Conservation (phyloP, 2,888 invertebrate genomes). For the Ormyrus rosae region DNA sequence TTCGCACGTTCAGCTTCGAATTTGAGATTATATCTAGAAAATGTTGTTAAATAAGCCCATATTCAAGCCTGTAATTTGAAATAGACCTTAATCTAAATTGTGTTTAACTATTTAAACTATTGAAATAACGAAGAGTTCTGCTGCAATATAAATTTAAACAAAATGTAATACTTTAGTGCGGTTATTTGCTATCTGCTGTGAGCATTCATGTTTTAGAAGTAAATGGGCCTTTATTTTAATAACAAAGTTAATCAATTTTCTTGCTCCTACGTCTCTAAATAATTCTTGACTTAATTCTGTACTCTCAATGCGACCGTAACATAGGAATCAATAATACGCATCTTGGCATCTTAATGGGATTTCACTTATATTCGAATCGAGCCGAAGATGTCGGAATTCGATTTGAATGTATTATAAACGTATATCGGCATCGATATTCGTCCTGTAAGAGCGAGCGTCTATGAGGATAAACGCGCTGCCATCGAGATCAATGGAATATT, state of each 20-base stretch:
- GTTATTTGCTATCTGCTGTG: too few species aligned
- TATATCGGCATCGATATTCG: constrained; percentile 21
- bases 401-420: constrained; percentile 44
- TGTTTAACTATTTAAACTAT: too few species aligned
- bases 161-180: too few species aligned
- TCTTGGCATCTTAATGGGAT: constrained; percentile 47
- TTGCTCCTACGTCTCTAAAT: background rate
- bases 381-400: constrained; percentile 26
- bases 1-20: background rate
- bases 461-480: too few species aligned
- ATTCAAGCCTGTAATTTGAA: too few species aligned
- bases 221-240: background rate
- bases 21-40: too few species aligned
- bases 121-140: too few species aligned
- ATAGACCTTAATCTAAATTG: too few species aligned
- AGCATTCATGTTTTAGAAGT: background rate
- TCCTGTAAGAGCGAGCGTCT: background rate
- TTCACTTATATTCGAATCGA: constrained; percentile 43
- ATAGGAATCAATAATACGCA: constrained; percentile 42
- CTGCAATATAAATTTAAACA: too few species aligned
- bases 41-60: too few species aligned
- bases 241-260: constrained; percentile 4
- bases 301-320: background rate
- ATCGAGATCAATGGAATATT: constrained; percentile 21
- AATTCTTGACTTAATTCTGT: background rate